Conservation (phyloP, 2,888 invertebrate species). For the Volucella bombylans region DNA sequence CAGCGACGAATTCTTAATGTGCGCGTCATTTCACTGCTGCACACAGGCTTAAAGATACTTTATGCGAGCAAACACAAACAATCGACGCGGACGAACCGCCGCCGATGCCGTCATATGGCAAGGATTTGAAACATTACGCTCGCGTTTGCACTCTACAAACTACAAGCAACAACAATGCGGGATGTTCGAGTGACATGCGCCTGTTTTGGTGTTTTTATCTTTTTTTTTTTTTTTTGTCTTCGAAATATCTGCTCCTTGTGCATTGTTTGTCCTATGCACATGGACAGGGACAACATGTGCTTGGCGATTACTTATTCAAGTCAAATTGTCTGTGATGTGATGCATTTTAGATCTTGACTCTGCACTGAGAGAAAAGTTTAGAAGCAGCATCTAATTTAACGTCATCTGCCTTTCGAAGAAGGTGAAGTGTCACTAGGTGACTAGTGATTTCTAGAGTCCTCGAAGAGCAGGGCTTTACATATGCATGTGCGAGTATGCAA, state of each 20-base stretch:
- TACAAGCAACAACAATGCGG: slow-evolving; percentile 61
- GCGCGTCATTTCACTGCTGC: slow-evolving; percentile 47
- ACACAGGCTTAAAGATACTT: slow-evolving; percentile 62
- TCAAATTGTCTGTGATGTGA: slow-evolving; percentile 24
- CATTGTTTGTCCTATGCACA: slow-evolving; percentile 53
- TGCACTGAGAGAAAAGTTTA: slow-evolving; percentile 44
- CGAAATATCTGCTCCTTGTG: slow-evolving; percentile 20
- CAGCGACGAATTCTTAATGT: slow-evolving; percentile 68
- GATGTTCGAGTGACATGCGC: slow-evolving; percentile 15
- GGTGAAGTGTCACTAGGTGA: too few species aligned
- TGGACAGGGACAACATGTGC: slow-evolving; percentile 46
- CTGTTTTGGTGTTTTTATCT: slow-evolving; percentile 6
- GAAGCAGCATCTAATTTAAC: neutral
- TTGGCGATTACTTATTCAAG: slow-evolving; percentile 60
- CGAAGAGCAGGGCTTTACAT: too few species aligned
- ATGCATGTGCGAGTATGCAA: too few species aligned
- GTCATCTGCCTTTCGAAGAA: neutral
- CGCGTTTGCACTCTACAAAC: slow-evolving; percentile 10
- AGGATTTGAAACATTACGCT: slow-evolving; percentile 68
- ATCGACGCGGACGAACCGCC: neutral
- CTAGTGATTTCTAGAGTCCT: too few species aligned
- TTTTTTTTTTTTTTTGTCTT: slow-evolving; percentile 18
- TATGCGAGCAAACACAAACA: slow-evolving; percentile 39
- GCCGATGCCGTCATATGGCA: slow-evolving; percentile 54
- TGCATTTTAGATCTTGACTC: neutral